Evolutionary conservation across 1,140 invertebrate species (phyloP), one percentile per base, ranked within the genome.

Genomic region (Heliothis virescens): DNA sequence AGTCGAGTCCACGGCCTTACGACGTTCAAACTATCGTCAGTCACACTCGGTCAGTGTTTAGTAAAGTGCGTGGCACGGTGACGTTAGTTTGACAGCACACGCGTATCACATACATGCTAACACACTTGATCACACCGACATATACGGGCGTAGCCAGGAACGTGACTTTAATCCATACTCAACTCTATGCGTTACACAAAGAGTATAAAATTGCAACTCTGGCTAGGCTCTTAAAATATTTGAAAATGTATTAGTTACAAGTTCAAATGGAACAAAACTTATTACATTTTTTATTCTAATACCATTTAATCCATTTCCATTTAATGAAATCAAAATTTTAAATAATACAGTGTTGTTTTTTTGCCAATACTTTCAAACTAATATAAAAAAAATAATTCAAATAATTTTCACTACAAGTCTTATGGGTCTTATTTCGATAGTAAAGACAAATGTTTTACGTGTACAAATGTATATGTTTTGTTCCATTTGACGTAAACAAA

Each of bases 221-320:
- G 74, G 74, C 74, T 76, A 76, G 50, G 60, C 74, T 77, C 50
- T 67, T 15, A 18, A 75, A 50, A 57, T 50, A 48, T 75, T 18
- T 48, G 29, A 18, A 65, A 48, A 48, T 76, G 34, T 57, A 69
- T 78, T 78, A 78, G 75, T 78, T 76, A 67, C 75, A 78, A 69
- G 18, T 55, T 55, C 0, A 55, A 57, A 48, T 78, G 75, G 29
- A 78, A 69, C 62, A 29, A 69, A 78, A 67, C 52, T 53, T 55
- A 53, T 71, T 26, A 11, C 3, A 16, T 41, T 63, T 41, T 41
- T 16, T 48, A 67, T 41, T 48, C 16, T 67, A 67, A 67, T 67
- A 48, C 63, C 63, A 67, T 67, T 67, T 41, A 67, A 67, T 67
- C 41, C 41, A 67, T 50, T 67, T 67, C 10, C 47, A 67, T 48